Evolutionary conservation across 92 coral and sea anemone species (phyloP).

Genomic region (Desmophyllum pertusum): DNA sequence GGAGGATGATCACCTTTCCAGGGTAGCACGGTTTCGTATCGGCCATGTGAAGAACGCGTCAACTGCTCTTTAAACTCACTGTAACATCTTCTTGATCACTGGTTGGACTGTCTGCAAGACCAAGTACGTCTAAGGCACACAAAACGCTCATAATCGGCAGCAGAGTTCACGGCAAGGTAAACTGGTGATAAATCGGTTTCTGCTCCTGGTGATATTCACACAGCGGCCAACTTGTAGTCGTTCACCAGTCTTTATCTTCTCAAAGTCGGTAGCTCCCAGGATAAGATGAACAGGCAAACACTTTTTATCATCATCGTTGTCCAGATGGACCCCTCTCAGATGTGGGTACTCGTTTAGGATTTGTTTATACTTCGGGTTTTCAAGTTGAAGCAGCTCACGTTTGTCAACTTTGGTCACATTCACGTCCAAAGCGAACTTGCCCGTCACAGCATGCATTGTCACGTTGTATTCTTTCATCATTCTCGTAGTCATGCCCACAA

Average conservation of each 20-base stretch:
- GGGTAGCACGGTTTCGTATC: constrained; percentile 64
- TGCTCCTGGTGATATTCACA: constrained; percentile 75
- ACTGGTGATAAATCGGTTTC: constrained; percentile 42
- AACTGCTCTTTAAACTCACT: constrained; percentile 69
- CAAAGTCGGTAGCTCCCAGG: constrained; percentile 65
- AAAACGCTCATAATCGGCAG: constrained; percentile 54
- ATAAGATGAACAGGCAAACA: constrained; percentile 67
- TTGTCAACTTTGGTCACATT: constrained; percentile 62
- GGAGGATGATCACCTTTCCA: constrained; percentile 56
- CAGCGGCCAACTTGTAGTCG: constrained; percentile 65
- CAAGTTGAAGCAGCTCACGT: constrained; percentile 62
- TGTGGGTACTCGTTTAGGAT: constrained; percentile 55
- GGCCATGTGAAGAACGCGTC: constrained; percentile 47
- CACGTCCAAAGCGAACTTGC: constrained; percentile 52
- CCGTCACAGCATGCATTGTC: constrained; percentile 48
- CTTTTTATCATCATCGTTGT: constrained; percentile 54
- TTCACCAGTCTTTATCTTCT: constrained; percentile 61
- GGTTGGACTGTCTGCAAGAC: constrained; percentile 52
- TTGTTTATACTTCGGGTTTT: constrained; percentile 64
- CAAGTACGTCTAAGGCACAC: constrained; percentile 64
- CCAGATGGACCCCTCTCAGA: constrained; percentile 63
- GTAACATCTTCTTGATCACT: constrained; percentile 54
- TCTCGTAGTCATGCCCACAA: constrained; percentile 58
- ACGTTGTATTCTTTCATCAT: constrained; percentile 73
- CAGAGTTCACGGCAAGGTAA: constrained; percentile 62